phyloP scores from a whole-genome alignment of 2,797 vertebrate genomes.

The Neopelma chrysocephalum region DNA sequence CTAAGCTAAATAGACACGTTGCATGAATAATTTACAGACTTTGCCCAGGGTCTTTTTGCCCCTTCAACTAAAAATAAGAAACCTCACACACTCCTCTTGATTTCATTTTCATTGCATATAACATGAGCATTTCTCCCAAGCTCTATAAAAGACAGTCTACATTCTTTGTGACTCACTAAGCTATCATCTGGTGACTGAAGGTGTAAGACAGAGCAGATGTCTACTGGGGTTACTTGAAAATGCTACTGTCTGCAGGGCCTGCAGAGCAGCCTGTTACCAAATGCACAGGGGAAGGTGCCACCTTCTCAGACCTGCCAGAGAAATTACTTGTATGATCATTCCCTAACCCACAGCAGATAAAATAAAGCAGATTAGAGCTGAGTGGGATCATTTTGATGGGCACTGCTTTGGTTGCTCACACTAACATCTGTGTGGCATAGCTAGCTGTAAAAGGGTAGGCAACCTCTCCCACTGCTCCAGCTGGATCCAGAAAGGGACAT shows the following conservation, averaged over 20 bases:
- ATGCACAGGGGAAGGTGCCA: not conserved
- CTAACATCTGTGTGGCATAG: not conserved
- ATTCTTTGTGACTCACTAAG: not conserved
- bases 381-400: not conserved
- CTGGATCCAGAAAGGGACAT: not conserved
- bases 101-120: not conserved
- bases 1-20: not conserved
- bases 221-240: not conserved
- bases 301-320: not conserved
- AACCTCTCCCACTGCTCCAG: not conserved
- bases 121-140: not conserved
- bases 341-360: not conserved
- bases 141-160: not conserved
- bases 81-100: not conserved
- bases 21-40: not conserved
- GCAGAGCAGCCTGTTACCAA: not conserved
- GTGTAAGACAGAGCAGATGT: constrained; percentile 43
- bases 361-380: constrained; percentile 13
- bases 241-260: not conserved
- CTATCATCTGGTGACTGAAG: not conserved
- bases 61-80: not conserved
- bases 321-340: not conserved
- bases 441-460: not conserved
- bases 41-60: not conserved
- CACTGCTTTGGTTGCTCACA: not conserved